Evolutionary conservation across 2,113 vertebrate species (phyloP), one percentile per base, ranked within the genome.

Genomic region (Craseonycteris thonglongyai): DNA sequence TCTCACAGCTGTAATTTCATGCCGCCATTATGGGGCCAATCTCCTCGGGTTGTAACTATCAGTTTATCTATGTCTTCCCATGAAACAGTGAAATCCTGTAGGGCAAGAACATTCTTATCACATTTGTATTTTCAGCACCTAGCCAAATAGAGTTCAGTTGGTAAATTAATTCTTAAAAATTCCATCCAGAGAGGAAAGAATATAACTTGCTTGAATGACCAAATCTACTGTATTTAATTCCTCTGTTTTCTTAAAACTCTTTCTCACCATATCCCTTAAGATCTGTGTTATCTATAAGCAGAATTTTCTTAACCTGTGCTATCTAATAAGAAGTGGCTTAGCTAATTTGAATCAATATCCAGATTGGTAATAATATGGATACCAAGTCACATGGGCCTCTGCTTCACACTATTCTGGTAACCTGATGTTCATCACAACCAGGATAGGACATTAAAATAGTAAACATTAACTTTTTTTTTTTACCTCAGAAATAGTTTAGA

Each of bases 391-490:
- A 0, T 66, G 21, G 40, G 49, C 59, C 22, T 88, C 35, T 88
- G 40, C n/a, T 84, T 88, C 33, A 54, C 21, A 40, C 33, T 33
- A 65, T 72, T n/a, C 24, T 47, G 24, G 40, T 54, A 75, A 66
- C 38, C 76, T 59, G 14, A 61, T 68, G 28, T 24, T 30, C 33
- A 35, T 75, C 26, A 54, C 35, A 91, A 59, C 35, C 10, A 79
- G 58, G 42, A 65, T 63, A 42, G 35, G 38, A 49, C 66, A 45
- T 87, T 69, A 82, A 86, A 81, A 72, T 61, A 90, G 45, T 72
- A 91, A 83, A 93, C 15, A 42, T 38, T 61, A 79, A 83, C 6
- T 92, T 63, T 66, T n/a, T 75, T 75, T 82, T 93, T 82, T 93
- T 81, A 58, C 78, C 89, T 79, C 45, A 87, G 61, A 61, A 83